phyloP scores from a whole-genome alignment of 2,888 invertebrate genomes.

The Epinotia nisella region DNA sequence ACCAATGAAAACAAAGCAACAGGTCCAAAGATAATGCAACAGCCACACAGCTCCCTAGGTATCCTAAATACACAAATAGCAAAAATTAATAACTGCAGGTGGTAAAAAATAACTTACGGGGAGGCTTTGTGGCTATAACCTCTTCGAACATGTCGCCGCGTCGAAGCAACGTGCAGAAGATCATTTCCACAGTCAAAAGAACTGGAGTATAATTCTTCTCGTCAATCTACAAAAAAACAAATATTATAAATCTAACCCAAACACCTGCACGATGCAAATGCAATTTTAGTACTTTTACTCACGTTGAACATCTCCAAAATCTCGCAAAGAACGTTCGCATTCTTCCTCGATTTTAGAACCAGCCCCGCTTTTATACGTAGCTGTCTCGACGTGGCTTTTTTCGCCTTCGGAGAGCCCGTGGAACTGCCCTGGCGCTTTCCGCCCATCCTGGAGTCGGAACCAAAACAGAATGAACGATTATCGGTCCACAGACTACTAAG shows the following conservation, averaged over 20 bases:
- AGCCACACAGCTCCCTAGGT: background rate
- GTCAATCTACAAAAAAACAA: constrained; percentile 71
- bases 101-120: constrained; percentile 71
- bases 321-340: constrained; percentile 87
- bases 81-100: constrained; percentile 64
- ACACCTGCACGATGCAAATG: constrained; percentile 46
- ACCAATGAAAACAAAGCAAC: constrained; percentile 1
- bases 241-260: constrained; percentile 52
- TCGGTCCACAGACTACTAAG: no score
- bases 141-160: constrained; percentile 86
- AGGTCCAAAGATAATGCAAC: background rate
- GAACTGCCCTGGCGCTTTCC: background rate
- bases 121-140: constrained; percentile 80
- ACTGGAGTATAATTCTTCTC: constrained; percentile 83
- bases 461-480: constrained; percentile 10
- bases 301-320: constrained; percentile 89
- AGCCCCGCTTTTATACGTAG: constrained; percentile 89
- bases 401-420: background rate
- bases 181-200: constrained; percentile 88
- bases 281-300: constrained; percentile 41
- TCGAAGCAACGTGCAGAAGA: constrained; percentile 88
- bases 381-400: constrained; percentile 66
- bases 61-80: background rate
- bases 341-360: constrained; percentile 87
- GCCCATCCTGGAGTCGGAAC: constrained; percentile 4